These are phyloP conservation scores for Lycia hirtaria DNA, from an alignment of 2,888 invertebrate species.

Conservation along the genomic window DNA sequence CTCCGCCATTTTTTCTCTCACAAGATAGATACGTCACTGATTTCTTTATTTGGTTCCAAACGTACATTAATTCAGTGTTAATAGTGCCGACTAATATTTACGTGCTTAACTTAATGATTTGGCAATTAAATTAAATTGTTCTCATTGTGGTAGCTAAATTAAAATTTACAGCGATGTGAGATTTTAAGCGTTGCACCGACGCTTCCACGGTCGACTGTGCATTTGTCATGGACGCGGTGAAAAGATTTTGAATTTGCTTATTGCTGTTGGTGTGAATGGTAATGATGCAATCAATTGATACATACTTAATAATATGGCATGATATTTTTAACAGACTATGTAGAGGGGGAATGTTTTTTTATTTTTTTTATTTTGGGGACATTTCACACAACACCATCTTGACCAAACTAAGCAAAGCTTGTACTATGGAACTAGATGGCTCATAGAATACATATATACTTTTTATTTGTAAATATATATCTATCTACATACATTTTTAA, in stretches of 20 bases:
- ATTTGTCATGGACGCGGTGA: conserved; percentile 56
- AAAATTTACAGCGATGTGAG: conserved; percentile 76
- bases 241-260: conserved; percentile 25
- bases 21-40: conserved; percentile 75
- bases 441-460: no score
- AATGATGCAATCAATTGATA: conserved; percentile 28
- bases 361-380: no score
- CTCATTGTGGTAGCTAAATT: conserved; percentile 82
- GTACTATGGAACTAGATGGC: no score
- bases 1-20: conserved; percentile 74
- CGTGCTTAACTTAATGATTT: conserved; percentile 84
- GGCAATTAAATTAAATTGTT: conserved; percentile 85
- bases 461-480: no score
- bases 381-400: no score
- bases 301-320: conserved; percentile 19
- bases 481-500: no score
- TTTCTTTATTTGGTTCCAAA: conserved; percentile 74
- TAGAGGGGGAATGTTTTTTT: no score
- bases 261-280: conserved; percentile 19
- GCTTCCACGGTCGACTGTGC: conserved; percentile 50
- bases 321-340: no score
- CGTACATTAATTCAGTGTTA: conserved; percentile 72
- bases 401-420: no score
- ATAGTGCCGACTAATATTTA: conserved; percentile 81
- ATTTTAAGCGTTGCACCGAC: conserved; percentile 65